Conservation (phyloP, 2,797 vertebrate genomes). For the Poecilia picta region DNA sequence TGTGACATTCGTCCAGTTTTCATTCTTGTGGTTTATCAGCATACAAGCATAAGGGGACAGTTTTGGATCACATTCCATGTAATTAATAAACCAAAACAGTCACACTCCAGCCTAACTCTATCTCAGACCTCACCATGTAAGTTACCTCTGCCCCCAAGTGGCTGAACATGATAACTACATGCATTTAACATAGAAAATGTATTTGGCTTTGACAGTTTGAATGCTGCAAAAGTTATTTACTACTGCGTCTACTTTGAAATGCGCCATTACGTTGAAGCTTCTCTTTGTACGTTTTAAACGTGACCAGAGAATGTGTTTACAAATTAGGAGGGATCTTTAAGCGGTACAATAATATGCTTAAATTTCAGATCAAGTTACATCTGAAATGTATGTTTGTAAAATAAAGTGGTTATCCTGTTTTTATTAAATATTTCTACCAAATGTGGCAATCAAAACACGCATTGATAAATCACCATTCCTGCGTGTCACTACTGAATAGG, state of each 20-base stretch:
- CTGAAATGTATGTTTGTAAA: constrained; percentile 16
- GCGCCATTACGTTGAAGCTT: neutral
- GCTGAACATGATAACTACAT: constrained; percentile 61
- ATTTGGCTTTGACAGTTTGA: neutral
- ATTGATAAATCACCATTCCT: constrained; percentile 23
- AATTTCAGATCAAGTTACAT: too few species aligned
- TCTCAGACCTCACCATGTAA: constrained; percentile 59
- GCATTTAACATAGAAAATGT: constrained; percentile 24
- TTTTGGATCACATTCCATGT: constrained; percentile 77
- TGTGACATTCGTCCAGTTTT: constrained; percentile 74
- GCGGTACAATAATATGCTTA: neutral
- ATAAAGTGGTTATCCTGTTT: neutral
- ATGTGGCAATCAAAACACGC: neutral
- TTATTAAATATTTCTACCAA: neutral
- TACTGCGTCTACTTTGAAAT: constrained; percentile 1
- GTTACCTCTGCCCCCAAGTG: constrained; percentile 85
- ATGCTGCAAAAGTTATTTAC: neutral
- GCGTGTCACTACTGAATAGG: constrained; percentile 16
- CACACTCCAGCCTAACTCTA: constrained; percentile 31
- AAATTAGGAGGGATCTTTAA: neutral
- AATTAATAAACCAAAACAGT: constrained; percentile 61
- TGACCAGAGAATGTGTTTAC: neutral
- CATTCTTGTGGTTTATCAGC: constrained; percentile 68
- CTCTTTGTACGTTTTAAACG: neutral
- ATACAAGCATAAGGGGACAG: constrained; percentile 19